Percentiles rank a stretch among this genome's conserved stretches.
These are phyloP conservation scores for Elysia chlorotica DNA, from an alignment of 1,140 invertebrate species.

Conservation along the genomic window DNA sequence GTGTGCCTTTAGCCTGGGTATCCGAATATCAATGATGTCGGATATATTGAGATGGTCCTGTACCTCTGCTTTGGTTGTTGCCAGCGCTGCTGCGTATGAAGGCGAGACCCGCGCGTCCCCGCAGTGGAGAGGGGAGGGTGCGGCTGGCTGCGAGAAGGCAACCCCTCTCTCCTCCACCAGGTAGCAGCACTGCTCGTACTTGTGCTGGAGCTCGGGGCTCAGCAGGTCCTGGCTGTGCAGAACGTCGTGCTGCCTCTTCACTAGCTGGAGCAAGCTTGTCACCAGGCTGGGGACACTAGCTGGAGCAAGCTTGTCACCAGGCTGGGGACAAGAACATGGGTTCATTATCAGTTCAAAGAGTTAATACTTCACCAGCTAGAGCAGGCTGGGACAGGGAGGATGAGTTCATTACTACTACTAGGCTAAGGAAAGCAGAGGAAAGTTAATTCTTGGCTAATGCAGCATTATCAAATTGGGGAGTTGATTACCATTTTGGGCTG, in stretches of 20 bases:
- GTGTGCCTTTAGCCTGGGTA: constrained; percentile 2
- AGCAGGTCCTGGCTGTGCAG: constrained; percentile 38
- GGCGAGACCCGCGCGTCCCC: neutral
- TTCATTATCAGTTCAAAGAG: neutral
- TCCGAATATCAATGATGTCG: constrained; percentile 34
- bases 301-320: neutral
- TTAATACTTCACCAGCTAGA: no score
- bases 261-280: constrained; percentile 29
- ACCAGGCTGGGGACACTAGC: constrained; percentile 34
- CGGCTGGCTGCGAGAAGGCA: constrained; percentile 28
- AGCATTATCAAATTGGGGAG: neutral
- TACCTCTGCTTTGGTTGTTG: constrained; percentile 1
- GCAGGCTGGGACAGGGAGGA: no score
- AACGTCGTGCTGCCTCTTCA: constrained; percentile 39
- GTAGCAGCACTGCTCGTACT: constrained; percentile 33
- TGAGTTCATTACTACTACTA: neutral
- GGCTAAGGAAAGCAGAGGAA: neutral
- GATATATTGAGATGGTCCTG: constrained; percentile 26
- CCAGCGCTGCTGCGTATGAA: no score
- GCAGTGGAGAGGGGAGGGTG: neutral
- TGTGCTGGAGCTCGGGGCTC: constrained; percentile 32
- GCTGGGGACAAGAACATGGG: neutral
- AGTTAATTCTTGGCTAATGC: neutral
- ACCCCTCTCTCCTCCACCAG: constrained; percentile 40
- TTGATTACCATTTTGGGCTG: no score